Evolutionary conservation across 2,888 invertebrate genomes (phyloP), one percentile per base, ranked within the genome.

Genomic region (Osmoderma eremita): DNA sequence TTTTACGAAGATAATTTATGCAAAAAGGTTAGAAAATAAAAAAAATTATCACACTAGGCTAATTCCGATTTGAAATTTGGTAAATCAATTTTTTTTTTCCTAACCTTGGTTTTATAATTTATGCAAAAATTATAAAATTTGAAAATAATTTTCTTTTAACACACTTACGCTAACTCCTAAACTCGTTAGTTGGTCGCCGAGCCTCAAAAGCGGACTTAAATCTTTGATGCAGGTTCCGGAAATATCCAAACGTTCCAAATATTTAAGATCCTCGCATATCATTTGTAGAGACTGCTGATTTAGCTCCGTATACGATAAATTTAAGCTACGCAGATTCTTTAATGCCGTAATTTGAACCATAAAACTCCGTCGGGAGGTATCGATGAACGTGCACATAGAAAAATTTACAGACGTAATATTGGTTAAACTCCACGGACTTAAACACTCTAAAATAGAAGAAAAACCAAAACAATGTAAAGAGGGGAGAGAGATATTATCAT

Each of bases 261-360:
- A 80, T 48, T 85, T 86, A 69, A 91, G 82, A 80, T 90, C 88
- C 73, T 88, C 87, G 67, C 88, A 87, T 61, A 90, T 84, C 70
- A 89, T 87, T 74, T 88, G 86, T 69, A 91, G 83, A 18, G 87
- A 87, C 73, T 86, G 86, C 71, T 86, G 86, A 78, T 88, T 89
- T 76, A 91, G 86, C 76, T 90, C 89, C n/a, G 90, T 90, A 74
- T 86, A 84, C 67, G 89, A 87, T 2, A 90, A 87, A 80, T 90
- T 89, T 50, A 91, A 79, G 63, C 81, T 83, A 68, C 83, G 86
- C 62, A 91, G 79, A 70, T 85, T 86, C 68, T 85, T 85, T 41
- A 91, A 81, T 76, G 86, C 86, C 24, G 88, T 86, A 71, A 90
- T 82, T 45, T 88, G 86, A 49, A 88, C 86, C 75, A 80, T 78